Percentiles rank a stretch among this genome's conserved stretches.
phyloP scores from a whole-genome alignment of 37 sponge, comb jelly and placozoan species.

The Ianthella basta region DNA sequence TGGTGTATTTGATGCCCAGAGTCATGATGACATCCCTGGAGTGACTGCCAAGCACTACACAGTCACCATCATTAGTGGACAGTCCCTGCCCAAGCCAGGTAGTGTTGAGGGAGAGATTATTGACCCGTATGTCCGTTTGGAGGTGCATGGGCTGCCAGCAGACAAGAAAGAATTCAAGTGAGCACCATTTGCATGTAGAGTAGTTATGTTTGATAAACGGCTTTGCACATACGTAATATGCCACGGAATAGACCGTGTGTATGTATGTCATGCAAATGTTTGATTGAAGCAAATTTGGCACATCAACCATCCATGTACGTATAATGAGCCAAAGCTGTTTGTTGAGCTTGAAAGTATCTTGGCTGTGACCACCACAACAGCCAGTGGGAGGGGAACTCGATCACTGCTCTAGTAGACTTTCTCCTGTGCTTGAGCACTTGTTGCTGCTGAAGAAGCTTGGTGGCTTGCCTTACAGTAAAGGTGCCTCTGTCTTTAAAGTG shows the following conservation, averaged over 20 bases:
- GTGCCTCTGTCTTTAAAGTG: no score
- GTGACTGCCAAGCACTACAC: constrained; percentile 26
- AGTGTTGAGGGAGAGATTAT: constrained; percentile 59
- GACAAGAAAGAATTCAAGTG: constrained; percentile 43
- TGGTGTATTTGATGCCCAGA: constrained; percentile 27
- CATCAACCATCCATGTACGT: no score
- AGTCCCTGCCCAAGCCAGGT: constrained; percentile 54
- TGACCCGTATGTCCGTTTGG: constrained; percentile 66
- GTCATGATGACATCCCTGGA: constrained; percentile 1
- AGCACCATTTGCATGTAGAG: background rate
- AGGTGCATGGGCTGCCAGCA: constrained; percentile 38
- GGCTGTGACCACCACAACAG: no score
- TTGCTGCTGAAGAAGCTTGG: no score
- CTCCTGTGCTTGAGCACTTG: no score
- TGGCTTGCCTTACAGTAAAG: no score
- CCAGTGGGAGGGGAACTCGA: no score
- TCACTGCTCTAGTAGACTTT: no score
- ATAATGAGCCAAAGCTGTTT: no score
- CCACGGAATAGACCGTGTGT: no score
- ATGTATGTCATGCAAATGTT: background rate
- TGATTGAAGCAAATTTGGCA: no score
- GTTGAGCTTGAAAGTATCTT: no score
- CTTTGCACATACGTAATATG: background rate
- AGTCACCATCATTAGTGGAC: constrained; percentile 36
- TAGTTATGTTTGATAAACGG: background rate